Base-by-base conservation (phyloP, 1,140 invertebrate species). In the Oedothorax gibbosus region DNA sequence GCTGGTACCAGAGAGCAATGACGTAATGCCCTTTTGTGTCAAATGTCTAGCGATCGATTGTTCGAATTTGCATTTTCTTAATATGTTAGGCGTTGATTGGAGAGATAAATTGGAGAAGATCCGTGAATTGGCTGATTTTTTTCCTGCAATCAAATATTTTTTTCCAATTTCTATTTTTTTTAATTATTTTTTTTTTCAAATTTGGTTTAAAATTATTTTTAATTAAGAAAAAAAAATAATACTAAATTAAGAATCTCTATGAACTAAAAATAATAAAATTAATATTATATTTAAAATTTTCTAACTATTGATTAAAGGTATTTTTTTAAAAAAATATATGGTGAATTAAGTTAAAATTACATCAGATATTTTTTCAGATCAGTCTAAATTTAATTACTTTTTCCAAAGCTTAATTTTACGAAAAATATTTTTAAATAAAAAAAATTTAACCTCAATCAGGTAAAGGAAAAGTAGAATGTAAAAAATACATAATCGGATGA, bases 1-100 rank as follows among this genome's bases (percentile, higher is more conserved):
- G 68, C 71, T 18, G 35, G 14, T 56, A 54, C 73, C 51, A 54
- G 56, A 56, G 54, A 11, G 18, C 57, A 35, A n/a, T 72, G 69
- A 73, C 69, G 69, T 73, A 64, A 69, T 14, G 60, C 66, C n/a
- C 56, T 82, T 82, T 35, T 35, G 51, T 81, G 78, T 81, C 51
- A 20, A 56, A 71, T 71, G 78, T 71, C 51, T 54, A 35, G 20
- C 18, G 20, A 71, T 71, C 53, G 53, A 71, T 71, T 15, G 7
- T 35, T 35, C 12, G 20, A 57, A 75, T 75, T 75, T 75, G 72
- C 72, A 75, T 75, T 75, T 75, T 35, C 20, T 56, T 57, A 18
- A 9, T 21, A 49, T 18, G 7, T 15, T 7, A 53, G 51, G 51
- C 12, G 9, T 11, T 51, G 7, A 69, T n/a, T 69, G 8, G 57